Base-by-base conservation (phyloP, 2,888 invertebrate genomes). In the Mongoloraphidia duomilia region DNA sequence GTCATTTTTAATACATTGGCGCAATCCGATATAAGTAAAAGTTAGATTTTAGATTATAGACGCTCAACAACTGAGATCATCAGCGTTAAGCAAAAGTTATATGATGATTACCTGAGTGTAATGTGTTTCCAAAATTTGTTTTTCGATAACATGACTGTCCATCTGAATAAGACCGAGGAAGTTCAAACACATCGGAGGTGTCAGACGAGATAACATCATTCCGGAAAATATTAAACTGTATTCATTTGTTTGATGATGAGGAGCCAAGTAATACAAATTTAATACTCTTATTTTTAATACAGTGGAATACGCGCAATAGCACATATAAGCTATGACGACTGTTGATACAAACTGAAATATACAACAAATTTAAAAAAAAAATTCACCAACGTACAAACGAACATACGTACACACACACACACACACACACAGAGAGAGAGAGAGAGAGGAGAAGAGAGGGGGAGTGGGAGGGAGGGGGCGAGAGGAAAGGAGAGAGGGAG, bases 201-300 rank as follows among this genome's bases (percentile, higher is more conserved):
- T 98, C 47, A 99, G 75, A 2, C 98, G 83, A 64, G 96, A 97
- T 38, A 94, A 76, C 78, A 96, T 80, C 97, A 97, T 96, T 49
- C 98, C 98, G 57, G 93, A 92, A 72, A 99, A 96, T 62, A 99
- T 92, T 53, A 99, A 79, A 65, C 94, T 95, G 72, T 98, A 95
- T 64, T 97, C 97, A 65, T 97, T 95, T 8, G 98, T 99, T 70
- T 94, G 93, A 67, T 98, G 97, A 65, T 96, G 88, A 0, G 95
- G 90, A 5, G 97, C 96, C 57, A 99, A 71, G 65, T 97, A 96
- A 71, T 97, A 98, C 56, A 96, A 79, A 72, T 97, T 97, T 42
- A 98, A 77, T 34, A 99, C 81, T 47, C 93, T 80, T 58, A 99
- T 92, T 69, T 95, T 92, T 59, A 99, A 82, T 39, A 99, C 89